These are phyloP conservation scores for Crenichthys baileyi DNA, from an alignment of 2,797 vertebrate species.

Conservation along the genomic window DNA sequence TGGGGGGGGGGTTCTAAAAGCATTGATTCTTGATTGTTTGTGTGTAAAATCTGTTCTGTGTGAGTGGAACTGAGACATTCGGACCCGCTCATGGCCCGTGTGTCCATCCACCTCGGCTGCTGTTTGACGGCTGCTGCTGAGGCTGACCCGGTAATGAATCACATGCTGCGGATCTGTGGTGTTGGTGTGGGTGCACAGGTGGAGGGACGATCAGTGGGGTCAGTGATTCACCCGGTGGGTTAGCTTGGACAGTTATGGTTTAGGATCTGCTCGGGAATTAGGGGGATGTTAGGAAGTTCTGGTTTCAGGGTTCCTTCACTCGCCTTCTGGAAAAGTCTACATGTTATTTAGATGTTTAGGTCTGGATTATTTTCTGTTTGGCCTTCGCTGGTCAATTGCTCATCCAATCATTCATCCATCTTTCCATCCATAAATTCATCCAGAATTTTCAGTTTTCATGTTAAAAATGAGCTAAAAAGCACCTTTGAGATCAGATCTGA, in stretches of 20 bases:
- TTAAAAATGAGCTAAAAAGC: background rate
- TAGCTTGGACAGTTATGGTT: background rate
- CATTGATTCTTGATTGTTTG: background rate
- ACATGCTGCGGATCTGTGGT: background rate
- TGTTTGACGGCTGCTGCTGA: constrained; percentile 32
- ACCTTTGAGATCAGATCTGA: background rate
- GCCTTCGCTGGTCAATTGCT: background rate
- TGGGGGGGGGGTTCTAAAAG: background rate
- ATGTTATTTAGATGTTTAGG: no score
- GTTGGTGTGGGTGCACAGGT: constrained; percentile 63
- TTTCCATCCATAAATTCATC: no score
- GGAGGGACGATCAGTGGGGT: constrained; percentile 24
- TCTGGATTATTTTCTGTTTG: background rate
- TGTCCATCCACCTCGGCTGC: constrained; percentile 32
- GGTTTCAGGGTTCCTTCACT: background rate
- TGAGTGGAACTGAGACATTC: constrained; percentile 26
- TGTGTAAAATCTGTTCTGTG: constrained; percentile 35
- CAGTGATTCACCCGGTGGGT: background rate
- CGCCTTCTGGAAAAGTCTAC: background rate
- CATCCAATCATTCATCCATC: background rate
- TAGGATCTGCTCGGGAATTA: background rate
- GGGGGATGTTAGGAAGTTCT: background rate
- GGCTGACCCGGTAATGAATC: constrained; percentile 59
- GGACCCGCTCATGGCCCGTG: background rate
- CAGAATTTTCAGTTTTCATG: background rate